Conservation (phyloP, 1,140 invertebrate species). For the Schmidtea mediterranea region DNA sequence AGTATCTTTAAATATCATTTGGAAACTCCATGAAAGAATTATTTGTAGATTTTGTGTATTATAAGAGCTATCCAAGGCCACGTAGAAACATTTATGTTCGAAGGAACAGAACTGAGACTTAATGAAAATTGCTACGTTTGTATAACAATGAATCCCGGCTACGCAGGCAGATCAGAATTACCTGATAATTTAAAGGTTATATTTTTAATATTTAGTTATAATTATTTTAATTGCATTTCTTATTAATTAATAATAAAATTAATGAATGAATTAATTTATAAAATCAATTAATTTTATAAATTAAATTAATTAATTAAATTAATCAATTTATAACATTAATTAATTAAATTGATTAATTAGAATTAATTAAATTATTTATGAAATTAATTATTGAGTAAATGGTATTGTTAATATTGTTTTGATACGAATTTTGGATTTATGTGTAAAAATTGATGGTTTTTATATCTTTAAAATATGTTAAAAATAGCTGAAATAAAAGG, state of each 20-base stretch:
- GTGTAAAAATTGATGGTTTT: too few relatives aligned
- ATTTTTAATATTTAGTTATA: not conserved
- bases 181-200: conserved; percentile 27
- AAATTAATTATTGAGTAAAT: too few relatives aligned
- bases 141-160: conserved; percentile 30
- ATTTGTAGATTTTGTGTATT: conserved; percentile 32
- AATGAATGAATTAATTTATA: not conserved
- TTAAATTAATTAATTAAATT: too few relatives aligned
- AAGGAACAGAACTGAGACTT: conserved; percentile 24
- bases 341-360: too few relatives aligned
- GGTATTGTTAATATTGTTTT: too few relatives aligned
- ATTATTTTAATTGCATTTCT: not conserved
- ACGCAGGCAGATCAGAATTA: conserved; percentile 27
- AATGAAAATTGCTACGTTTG: conserved; percentile 28
- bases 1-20: conserved; percentile 11
- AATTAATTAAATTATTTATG: too few relatives aligned
- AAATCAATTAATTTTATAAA: too few relatives aligned
- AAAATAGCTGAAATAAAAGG: too few relatives aligned
- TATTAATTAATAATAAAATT: not conserved
- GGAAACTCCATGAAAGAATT: not conserved
- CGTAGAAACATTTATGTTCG: conserved; percentile 22
- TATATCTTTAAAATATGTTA: too few relatives aligned
- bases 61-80: conserved; percentile 25
- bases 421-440: too few relatives aligned
- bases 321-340: too few relatives aligned